A percentile compares a stretch with the other conserved stretches of the same genome.
phyloP scores from a whole-genome alignment of 1,140 invertebrate genomes.

The Dinoponera quadriceps region DNA sequence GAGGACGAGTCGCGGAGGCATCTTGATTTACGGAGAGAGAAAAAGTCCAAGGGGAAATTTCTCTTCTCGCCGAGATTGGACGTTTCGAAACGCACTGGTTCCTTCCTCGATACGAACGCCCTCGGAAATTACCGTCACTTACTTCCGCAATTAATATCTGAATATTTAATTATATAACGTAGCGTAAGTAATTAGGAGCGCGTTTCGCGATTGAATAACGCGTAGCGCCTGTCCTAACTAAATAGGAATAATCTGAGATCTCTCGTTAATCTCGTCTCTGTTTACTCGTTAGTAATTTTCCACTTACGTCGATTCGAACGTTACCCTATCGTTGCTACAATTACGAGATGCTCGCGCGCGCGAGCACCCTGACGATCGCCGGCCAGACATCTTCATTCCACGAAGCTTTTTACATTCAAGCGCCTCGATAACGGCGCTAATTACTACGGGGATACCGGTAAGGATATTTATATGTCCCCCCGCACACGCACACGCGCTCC shows the following conservation, averaged over 20 bases:
- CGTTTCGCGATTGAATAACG: background rate
- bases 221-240: background rate
- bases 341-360: conserved; percentile 7
- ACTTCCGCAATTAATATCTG: background rate
- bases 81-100: conserved; percentile 21
- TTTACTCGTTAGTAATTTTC: background rate
- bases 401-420: background rate
- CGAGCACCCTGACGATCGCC: conserved; percentile 7
- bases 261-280: background rate
- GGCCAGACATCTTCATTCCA: conserved; percentile 30
- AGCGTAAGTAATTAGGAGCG: background rate
- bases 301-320: background rate
- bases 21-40: conserved; percentile 26
- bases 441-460: conserved; percentile 42
- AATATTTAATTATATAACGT: background rate
- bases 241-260: background rate
- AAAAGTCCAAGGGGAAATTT: background rate
- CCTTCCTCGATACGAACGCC: background rate
- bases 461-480: conserved; percentile 38
- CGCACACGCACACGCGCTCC: background rate
- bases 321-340: background rate
- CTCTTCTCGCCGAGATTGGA: background rate
- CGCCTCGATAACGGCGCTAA: conserved; percentile 54
- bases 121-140: background rate
- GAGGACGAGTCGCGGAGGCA: background rate